Conservation (phyloP, 1,140 invertebrate species). For the Euura saliciscinereae region DNA sequence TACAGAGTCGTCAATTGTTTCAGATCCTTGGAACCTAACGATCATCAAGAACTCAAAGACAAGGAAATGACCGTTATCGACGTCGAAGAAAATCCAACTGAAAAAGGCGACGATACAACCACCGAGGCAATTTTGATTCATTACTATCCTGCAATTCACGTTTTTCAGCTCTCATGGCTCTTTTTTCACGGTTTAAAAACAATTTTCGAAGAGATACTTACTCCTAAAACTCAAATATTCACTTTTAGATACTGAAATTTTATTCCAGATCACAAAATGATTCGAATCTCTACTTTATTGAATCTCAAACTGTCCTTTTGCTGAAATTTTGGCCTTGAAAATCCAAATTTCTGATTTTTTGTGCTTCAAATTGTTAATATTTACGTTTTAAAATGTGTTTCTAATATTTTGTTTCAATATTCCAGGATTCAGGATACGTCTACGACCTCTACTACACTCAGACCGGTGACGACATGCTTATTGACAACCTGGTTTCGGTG, state of each 20-base stretch:
- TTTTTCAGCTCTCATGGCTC: too few relatives aligned
- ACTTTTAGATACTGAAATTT: too few relatives aligned
- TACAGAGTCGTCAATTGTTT: constrained; percentile 48
- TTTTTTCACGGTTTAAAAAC: too few relatives aligned
- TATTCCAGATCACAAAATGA: too few relatives aligned
- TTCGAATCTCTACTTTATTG: too few relatives aligned
- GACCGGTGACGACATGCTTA: not conserved
- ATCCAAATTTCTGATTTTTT: constrained; percentile 17
- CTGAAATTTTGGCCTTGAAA: too few relatives aligned
- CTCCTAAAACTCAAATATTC: too few relatives aligned
- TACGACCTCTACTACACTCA: not conserved
- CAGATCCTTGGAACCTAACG: not conserved
- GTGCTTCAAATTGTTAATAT: not conserved
- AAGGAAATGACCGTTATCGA: not conserved
- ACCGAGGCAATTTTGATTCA: too few relatives aligned
- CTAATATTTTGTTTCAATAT: constrained; percentile 18
- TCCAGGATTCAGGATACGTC: not conserved
- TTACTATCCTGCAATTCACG: too few relatives aligned
- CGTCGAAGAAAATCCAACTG: not conserved
- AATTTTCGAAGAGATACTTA: too few relatives aligned
- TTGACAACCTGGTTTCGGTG: constrained; percentile 38
- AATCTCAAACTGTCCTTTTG: too few relatives aligned
- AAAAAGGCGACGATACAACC: too few relatives aligned
- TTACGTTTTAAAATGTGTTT: not conserved
- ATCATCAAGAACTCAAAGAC: not conserved